Evolutionary conservation across 2,888 invertebrate species (phyloP).

Genomic region (Stictocephala bisonia): DNA sequence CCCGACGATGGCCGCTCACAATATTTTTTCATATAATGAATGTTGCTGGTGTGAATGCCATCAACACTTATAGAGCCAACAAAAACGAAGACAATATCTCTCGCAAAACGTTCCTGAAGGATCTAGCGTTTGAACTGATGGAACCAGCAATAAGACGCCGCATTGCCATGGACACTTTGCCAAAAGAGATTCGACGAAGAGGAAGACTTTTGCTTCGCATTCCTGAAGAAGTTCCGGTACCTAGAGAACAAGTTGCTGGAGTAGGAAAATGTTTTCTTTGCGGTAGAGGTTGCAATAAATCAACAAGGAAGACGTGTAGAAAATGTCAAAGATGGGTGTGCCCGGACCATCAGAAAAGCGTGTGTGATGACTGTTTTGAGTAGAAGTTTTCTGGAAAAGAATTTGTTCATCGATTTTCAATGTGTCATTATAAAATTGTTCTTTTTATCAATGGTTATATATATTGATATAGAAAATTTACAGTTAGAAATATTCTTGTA

Average conservation of each 20-base stretch:
- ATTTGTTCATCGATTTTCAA: too few relatives aligned
- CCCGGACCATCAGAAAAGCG: too few relatives aligned
- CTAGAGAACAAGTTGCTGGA: neutral
- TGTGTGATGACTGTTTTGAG: too few relatives aligned
- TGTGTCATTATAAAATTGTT: too few relatives aligned
- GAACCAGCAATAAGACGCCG: constrained; percentile 23
- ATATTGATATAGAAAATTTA: too few relatives aligned
- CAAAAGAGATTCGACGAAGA: constrained; percentile 1
- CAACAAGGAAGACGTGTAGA: too few relatives aligned
- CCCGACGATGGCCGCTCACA: constrained; percentile 15
- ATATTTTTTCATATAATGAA: constrained; percentile 28
- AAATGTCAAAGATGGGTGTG: too few relatives aligned
- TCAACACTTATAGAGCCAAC: constrained; percentile 3
- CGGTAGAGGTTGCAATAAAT: neutral
- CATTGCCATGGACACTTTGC: neutral
- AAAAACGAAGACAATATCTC: too few relatives aligned
- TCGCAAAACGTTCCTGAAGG: neutral
- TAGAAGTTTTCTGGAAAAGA: too few relatives aligned
- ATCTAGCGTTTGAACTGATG: constrained; percentile 8
- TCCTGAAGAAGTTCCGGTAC: neutral
- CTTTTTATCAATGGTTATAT: too few relatives aligned
- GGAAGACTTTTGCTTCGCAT: constrained; percentile 18
- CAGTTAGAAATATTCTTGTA: too few relatives aligned
- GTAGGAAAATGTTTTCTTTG: constrained; percentile 18
- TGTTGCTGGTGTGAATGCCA: constrained; percentile 19